Evolutionary conservation across 35 echinoderm and acorn worm species (phyloP), one percentile per base, ranked within the genome.

Genomic region (Acanthaster planci): DNA sequence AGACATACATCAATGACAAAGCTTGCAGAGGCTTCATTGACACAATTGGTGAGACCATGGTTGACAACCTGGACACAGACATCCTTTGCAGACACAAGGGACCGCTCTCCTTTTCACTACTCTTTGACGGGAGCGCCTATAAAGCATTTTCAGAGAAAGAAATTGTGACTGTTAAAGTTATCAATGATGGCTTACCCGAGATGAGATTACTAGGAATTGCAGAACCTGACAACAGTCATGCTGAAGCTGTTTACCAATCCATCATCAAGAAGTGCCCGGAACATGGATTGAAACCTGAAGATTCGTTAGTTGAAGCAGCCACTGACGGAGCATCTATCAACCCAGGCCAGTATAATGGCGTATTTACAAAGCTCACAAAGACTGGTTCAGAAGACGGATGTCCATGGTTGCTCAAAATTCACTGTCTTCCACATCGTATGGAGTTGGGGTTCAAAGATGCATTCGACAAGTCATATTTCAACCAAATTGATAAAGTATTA

Each of bases 101-200:
- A 75, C 79, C 79, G 35, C 79, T 88, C 37, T 88, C 87, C 76
- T 84, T 81, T 52, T 88, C 85, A 10, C 50, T 93, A 15, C 40
- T 93, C 35, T 88, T 87, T 78, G 90, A 93, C 77, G 90, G 85
- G 14, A 93, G 91, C 57, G 60, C 91, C 21, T 85, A 93, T 39
- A 88, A 87, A 53, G 39, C 85, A 1, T 44, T 83, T 17, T 57
- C 85, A 18, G 91, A 88, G 57, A 91, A 86, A 77, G 86, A 93
- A 39, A 17, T 88, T n/a, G 80, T 88, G 18, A 83, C 78, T 44
- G 87, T 93, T 37, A 92, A 87, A 59, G 56, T 54, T 40, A 22
- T 91, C 64, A 76, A 91, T 16, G 27, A 91, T 60, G 89, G 89
- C 37, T 15, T 59, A 52, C 82, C 89, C 7, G 64, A 76, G 18